phyloP scores from a whole-genome alignment of 2,888 invertebrate genomes.

The Platycheirus albimanus region DNA sequence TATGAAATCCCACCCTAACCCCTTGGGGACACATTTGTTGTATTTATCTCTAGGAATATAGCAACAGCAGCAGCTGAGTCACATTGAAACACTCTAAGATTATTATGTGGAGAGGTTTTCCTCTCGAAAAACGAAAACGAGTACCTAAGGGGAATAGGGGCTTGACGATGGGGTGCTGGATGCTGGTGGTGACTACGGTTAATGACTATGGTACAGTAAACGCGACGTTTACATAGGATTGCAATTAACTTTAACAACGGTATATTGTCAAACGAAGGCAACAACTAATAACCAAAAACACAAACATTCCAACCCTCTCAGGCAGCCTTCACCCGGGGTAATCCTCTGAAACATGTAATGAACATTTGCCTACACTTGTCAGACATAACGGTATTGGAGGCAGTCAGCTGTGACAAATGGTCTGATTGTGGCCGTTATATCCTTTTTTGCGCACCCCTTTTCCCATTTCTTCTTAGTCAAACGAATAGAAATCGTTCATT shows the following conservation, averaged over 20 bases:
- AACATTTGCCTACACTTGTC: slow-evolving; percentile 35
- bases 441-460: slow-evolving; percentile 15
- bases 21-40: slow-evolving; percentile 20
- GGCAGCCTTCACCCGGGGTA: not conserved
- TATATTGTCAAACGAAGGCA: slow-evolving; percentile 32
- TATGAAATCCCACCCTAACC: slow-evolving; percentile 18
- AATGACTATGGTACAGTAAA: slow-evolving; percentile 54
- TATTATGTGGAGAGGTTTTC: slow-evolving; percentile 19
- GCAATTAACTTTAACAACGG: slow-evolving; percentile 67
- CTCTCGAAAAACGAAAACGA: not conserved
- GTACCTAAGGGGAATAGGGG: not conserved
- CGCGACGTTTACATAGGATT: slow-evolving; percentile 62
- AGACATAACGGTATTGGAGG: slow-evolving; percentile 27
- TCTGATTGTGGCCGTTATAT: slow-evolving; percentile 47
- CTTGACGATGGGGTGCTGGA: not conserved
- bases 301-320: slow-evolving; percentile 6
- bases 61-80: not conserved
- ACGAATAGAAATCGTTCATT: slow-evolving; percentile 31
- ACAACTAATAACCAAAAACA: slow-evolving; percentile 56
- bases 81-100: slow-evolving; percentile 4
- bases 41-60: not conserved
- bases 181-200: slow-evolving; percentile 35
- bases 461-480: not conserved
- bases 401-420: slow-evolving; percentile 68
- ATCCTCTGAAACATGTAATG: slow-evolving; percentile 16